A percentile compares a stretch with the other conserved stretches of the same genome.
phyloP scores from a whole-genome alignment of 2,797 vertebrate genomes.

The Sebastiscus tertius region DNA sequence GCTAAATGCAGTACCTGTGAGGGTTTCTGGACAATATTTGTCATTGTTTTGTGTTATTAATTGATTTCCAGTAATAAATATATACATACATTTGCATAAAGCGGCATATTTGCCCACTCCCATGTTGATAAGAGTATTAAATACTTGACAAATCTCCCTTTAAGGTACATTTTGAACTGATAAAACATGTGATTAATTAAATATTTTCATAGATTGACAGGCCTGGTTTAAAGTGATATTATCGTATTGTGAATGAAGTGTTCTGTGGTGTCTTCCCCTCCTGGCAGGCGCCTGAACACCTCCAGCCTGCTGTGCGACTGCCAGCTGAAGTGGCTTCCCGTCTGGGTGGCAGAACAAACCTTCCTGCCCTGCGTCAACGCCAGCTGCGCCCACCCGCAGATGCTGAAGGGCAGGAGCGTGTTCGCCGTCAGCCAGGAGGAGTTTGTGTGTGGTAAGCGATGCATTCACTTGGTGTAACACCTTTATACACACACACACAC shows the following conservation, averaged over 20 bases:
- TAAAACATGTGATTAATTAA: too few species aligned
- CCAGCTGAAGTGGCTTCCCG: constrained; percentile 96
- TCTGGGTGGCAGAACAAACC: constrained; percentile 93
- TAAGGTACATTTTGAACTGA: too few species aligned
- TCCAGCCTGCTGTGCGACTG: constrained; percentile 98
- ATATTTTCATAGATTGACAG: too few species aligned
- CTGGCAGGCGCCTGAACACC: constrained; percentile 91
- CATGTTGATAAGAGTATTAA: too few species aligned
- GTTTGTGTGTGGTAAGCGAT: constrained; percentile 95
- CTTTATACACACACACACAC: constrained; percentile 28
- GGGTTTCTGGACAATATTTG: too few species aligned
- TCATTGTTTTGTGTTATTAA: too few species aligned
- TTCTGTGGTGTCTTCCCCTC: constrained; percentile 14
- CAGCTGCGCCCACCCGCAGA: constrained; percentile 96
- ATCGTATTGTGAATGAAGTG: neutral
- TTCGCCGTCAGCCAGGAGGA: constrained; percentile 89
- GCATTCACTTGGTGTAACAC: constrained; percentile 41
- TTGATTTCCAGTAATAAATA: too few species aligned
- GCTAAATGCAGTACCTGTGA: too few species aligned
- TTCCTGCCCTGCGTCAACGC: constrained; percentile 90
- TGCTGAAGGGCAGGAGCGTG: constrained; percentile 92
- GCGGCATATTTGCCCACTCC: fast-evolving
- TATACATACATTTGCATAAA: too few species aligned
- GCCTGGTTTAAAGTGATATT: neutral
- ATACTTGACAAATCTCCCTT: too few species aligned